Evolutionary conservation across 2,888 invertebrate species (phyloP).

Genomic region (Cephus sareptanus): DNA sequence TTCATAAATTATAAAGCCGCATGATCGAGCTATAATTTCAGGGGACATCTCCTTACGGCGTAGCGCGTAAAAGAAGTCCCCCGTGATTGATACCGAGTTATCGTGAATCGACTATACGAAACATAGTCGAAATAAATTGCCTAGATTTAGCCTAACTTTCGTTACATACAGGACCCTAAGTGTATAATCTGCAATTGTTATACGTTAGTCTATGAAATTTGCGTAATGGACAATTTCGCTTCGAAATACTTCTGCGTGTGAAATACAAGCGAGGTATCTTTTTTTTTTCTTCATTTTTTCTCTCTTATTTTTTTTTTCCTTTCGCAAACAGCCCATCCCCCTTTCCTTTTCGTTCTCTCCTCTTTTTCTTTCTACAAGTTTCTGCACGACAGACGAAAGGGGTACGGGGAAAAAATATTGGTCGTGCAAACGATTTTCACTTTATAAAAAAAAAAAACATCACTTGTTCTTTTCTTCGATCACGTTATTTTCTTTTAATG

Average conservation of each 20-base stretch:
- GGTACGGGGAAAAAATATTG: not conserved
- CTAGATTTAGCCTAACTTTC: not conserved
- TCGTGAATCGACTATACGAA: not conserved
- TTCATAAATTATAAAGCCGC: too few relatives aligned
- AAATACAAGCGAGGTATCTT: slow-evolving; percentile 28
- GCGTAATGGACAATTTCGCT: not conserved
- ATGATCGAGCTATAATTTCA: too few relatives aligned
- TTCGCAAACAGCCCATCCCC: not conserved
- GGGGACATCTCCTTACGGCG: too few relatives aligned
- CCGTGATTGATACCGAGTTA: too few relatives aligned
- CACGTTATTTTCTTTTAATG: not conserved
- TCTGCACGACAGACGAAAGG: not conserved
- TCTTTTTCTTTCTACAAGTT: not conserved
- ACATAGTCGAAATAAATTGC: not conserved
- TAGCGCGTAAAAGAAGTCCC: too few relatives aligned
- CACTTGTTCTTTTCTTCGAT: not conserved
- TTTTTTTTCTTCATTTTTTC: slow-evolving; percentile 29
- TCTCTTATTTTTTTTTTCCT: slow-evolving; percentile 28
- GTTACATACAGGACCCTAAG: not conserved
- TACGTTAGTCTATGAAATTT: not conserved
- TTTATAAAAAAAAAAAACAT: not conserved
- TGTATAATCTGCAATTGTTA: not conserved
- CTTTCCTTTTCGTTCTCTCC: not conserved
- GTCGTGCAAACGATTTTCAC: not conserved
- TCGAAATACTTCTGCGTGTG: slow-evolving; percentile 33